Percentiles rank a stretch among this genome's conserved stretches.
These are phyloP conservation scores for Dipus sagitta DNA, from an alignment of 2,797 vertebrate species.

Conservation along the genomic window DNA sequence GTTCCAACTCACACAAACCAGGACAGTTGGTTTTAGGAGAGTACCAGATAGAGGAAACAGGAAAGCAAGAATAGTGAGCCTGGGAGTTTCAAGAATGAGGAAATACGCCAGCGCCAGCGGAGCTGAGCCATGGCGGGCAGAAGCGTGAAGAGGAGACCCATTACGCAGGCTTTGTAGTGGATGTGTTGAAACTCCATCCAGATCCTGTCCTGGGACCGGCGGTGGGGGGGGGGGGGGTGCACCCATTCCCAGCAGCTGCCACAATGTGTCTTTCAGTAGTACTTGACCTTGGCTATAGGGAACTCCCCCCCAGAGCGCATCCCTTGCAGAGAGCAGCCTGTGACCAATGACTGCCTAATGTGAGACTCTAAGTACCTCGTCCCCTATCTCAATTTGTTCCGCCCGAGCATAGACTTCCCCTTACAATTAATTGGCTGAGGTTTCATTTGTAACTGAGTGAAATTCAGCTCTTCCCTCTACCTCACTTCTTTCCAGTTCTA, in stretches of 20 bases:
- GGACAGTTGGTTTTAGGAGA: neutral
- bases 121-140: neutral
- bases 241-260: neutral
- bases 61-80: neutral
- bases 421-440: neutral
- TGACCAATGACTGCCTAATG: neutral
- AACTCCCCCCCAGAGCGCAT: neutral
- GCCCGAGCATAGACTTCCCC: neutral
- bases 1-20: neutral
- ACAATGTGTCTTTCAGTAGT: neutral
- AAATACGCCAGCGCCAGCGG: neutral
- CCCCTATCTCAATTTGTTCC: neutral
- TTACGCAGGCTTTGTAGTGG: neutral
- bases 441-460: neutral
- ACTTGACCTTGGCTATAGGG: neutral
- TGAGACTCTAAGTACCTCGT: neutral
- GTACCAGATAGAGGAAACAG: neutral
- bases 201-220: neutral
- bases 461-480: neutral
- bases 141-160: neutral
- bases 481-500: neutral
- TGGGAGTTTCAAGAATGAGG: neutral
- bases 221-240: no score
- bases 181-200: neutral
- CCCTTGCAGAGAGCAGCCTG: neutral